Evolutionary conservation across 37 sponge, comb jelly and placozoan species (phyloP), one percentile per base, ranked within the genome.

Genomic region (Geodia barretti): DNA sequence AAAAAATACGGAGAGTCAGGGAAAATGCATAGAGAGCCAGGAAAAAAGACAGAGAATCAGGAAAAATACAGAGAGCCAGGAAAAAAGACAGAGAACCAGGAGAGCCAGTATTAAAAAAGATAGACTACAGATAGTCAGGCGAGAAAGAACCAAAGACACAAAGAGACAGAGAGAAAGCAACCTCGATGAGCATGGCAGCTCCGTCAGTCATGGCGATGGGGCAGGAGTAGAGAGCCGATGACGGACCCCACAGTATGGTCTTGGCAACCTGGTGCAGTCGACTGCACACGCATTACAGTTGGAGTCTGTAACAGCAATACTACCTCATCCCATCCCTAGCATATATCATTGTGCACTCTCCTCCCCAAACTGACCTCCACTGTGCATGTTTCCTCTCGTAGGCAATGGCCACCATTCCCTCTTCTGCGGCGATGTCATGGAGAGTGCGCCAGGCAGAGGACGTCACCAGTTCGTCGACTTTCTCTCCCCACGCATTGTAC

Each of bases 201-300:
- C 96, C 98, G 81, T 98, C 98, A n/a, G 98, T 98, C 98, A 98
- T 98, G 31, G 98, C 98, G 30, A 98, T 81, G 9, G 98, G 98
- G 40, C 98, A 98, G 38, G 92, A 87, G 72, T 96, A 95, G 68
- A 98, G 86, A n/a, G 96, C 98, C 60, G 94, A 93, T 4, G 96
- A 93, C 0, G 94, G 80, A 42, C 86, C 72, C 76, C 87, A 98
- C 28, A 98, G 82, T 42, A 69, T 79, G 24, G 95, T 83, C 70
- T 98, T 98, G 36, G 74, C 82, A 29, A 76, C 68, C 43, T 93
- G 94, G 62, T 88, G 83, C 39, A 96, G 62, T 0, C 97, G 91
- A 81, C 91, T 90, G 39, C 21, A 5, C 59, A 71, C 1, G 29
- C 26, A 76, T 8, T 11, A 35, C 14, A 47, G 54, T 47, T 47